Evolutionary conservation across 1,140 invertebrate genomes (phyloP).

Genomic region (Drosophila albomicans): DNA sequence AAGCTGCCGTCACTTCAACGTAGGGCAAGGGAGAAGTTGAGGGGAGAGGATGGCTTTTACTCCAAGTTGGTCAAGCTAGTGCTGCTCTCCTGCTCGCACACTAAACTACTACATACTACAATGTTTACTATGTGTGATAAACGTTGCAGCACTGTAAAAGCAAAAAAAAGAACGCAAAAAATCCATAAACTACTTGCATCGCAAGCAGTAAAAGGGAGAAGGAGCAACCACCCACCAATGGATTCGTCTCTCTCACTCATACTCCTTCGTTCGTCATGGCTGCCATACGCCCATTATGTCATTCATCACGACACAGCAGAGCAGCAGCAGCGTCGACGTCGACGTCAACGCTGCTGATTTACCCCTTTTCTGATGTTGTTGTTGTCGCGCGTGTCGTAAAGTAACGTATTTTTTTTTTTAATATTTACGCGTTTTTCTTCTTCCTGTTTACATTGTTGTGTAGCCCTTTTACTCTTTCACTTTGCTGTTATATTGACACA

Average conservation of each 20-base stretch:
- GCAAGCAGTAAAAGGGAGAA: slow-evolving; percentile 15
- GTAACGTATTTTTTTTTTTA: slow-evolving; percentile 49
- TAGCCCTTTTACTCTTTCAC: slow-evolving; percentile 9
- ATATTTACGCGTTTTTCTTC: slow-evolving; percentile 70
- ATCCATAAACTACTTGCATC: slow-evolving; percentile 78
- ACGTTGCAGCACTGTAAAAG: slow-evolving; percentile 7
- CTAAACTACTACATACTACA: slow-evolving; percentile 72
- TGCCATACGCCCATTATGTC: slow-evolving; percentile 71
- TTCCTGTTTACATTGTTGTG: slow-evolving; percentile 57
- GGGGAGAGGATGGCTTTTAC: background rate
- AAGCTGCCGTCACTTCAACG: background rate
- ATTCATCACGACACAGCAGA: slow-evolving; percentile 62
- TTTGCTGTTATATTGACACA: slow-evolving; percentile 28
- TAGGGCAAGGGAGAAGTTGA: background rate
- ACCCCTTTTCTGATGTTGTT: slow-evolving; percentile 44
- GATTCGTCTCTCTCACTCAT: background rate
- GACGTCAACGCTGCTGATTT: slow-evolving; percentile 36
- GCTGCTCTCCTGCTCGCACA: slow-evolving; percentile 41
- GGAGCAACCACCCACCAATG: background rate
- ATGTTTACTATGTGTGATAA: slow-evolving; percentile 79
- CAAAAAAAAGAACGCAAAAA: slow-evolving; percentile 34
- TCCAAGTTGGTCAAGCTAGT: slow-evolving; percentile 43
- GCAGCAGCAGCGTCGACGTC: slow-evolving; percentile 24
- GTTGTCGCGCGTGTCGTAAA: slow-evolving; percentile 48
- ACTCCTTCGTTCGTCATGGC: slow-evolving; percentile 22